phyloP scores from a whole-genome alignment of 2,888 invertebrate species.

The Laspeyria flexula region DNA sequence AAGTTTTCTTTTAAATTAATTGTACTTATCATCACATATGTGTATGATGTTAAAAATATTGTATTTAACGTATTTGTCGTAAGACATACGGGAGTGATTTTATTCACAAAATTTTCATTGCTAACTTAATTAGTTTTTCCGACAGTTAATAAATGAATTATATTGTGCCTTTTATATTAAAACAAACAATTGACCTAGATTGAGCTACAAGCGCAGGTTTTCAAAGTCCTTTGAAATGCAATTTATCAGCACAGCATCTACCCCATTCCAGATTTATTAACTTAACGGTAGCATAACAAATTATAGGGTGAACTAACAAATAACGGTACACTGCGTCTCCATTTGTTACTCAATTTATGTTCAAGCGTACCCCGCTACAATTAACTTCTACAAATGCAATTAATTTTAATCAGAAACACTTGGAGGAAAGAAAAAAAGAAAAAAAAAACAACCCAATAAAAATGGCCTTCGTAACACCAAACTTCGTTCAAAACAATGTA shows the following conservation, averaged over 20 bases:
- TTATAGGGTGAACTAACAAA: constrained; percentile 52
- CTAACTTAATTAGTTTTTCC: too few species aligned
- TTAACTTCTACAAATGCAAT: constrained; percentile 74
- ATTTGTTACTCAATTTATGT: constrained; percentile 66
- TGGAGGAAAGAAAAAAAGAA: constrained; percentile 50
- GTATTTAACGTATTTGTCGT: too few species aligned
- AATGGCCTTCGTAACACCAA: constrained; percentile 33
- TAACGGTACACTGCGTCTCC: constrained; percentile 52
- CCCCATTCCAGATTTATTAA: constrained; percentile 40
- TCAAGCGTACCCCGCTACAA: constrained; percentile 61
- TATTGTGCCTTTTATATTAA: not conserved
- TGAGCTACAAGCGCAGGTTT: constrained; percentile 14
- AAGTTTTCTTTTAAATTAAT: too few species aligned
- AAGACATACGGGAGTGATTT: too few species aligned
- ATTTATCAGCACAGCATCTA: constrained; percentile 35
- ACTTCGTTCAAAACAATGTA: constrained; percentile 34
- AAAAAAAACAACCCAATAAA: constrained; percentile 57
- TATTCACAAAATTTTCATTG: too few species aligned
- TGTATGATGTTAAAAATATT: too few species aligned
- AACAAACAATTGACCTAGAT: not conserved
- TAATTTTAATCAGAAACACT: constrained; percentile 76
- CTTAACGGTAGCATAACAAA: constrained; percentile 44
- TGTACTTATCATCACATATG: too few species aligned
- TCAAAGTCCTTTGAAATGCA: constrained; percentile 28
- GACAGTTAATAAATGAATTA: too few species aligned